Conservation (phyloP, 1,140 invertebrate genomes). For the Lethocerus indicus region DNA sequence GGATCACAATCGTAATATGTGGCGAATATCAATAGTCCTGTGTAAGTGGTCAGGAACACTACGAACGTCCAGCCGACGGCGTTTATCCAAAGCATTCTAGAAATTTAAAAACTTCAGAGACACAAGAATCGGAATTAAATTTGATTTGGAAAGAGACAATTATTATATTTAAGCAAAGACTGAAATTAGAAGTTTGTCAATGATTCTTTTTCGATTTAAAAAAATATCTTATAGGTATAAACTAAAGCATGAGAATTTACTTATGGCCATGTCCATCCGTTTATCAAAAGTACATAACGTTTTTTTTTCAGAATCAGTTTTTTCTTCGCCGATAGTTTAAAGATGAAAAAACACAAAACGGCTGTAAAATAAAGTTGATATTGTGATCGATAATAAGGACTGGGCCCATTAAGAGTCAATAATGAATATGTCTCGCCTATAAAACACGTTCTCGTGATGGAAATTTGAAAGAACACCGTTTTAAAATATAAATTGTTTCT, state of each 20-base stretch:
- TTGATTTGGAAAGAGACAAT: too few relatives aligned
- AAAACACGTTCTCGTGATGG: neutral
- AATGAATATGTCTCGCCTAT: neutral
- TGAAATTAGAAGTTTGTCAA: too few relatives aligned
- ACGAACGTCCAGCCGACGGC: conserved; percentile 22
- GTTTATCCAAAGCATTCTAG: conserved; percentile 23
- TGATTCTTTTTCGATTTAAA: too few relatives aligned
- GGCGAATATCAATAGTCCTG: conserved; percentile 67
- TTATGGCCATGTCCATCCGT: too few relatives aligned
- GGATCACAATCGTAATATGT: conserved; percentile 75
- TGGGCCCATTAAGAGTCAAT: neutral
- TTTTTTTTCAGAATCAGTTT: neutral
- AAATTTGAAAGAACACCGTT: neutral
- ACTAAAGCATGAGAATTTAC: too few relatives aligned
- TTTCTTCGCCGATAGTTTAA: neutral
- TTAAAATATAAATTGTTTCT: conserved; percentile 8
- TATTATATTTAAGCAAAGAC: too few relatives aligned
- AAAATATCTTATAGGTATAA: too few relatives aligned
- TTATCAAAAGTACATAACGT: too few relatives aligned
- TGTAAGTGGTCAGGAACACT: conserved; percentile 30
- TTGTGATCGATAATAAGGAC: neutral
- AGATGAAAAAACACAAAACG: neutral
- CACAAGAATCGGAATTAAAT: too few relatives aligned
- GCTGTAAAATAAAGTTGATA: neutral
- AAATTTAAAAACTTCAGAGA: too few relatives aligned